Evolutionary conservation across 1,140 invertebrate genomes (phyloP).

Genomic region (Ruditapes philippinarum): DNA sequence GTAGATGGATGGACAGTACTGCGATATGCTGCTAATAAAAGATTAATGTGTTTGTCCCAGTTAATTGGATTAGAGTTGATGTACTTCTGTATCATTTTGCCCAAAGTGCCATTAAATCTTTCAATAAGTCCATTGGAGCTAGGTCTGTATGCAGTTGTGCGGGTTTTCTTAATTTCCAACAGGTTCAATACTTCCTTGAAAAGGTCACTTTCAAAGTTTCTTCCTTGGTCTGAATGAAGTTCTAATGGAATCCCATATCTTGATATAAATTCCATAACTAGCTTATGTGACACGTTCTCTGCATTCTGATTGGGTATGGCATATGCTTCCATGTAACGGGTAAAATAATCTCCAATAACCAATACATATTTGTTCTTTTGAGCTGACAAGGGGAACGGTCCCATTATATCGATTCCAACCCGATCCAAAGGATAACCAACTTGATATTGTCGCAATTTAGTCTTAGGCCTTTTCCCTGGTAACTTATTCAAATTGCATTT

Average conservation of each 20-base stretch:
- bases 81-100: not conserved
- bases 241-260: not conserved
- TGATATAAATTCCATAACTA: conserved; percentile 25
- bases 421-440: not conserved
- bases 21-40: not conserved
- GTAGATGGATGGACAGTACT: conserved; percentile 6
- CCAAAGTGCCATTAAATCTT: conserved; percentile 33
- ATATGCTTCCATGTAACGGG: conserved; percentile 19
- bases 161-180: conserved; percentile 7
- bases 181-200: conserved; percentile 38
- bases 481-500: not conserved
- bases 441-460: not conserved
- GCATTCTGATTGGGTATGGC: conserved; percentile 36
- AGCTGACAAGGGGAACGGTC: not conserved
- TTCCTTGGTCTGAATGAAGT: conserved; percentile 38
- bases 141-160: conserved; percentile 38
- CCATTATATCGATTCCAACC: not conserved
- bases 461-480: not conserved
- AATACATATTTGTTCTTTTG: not conserved
- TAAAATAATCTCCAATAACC: not conserved
- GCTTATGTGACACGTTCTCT: conserved; percentile 28
- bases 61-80: not conserved
- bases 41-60: not conserved
- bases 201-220: conserved; percentile 32
- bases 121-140: conserved; percentile 20